Conservation (phyloP, 2,797 vertebrate genomes). For the Ispidina picta region DNA sequence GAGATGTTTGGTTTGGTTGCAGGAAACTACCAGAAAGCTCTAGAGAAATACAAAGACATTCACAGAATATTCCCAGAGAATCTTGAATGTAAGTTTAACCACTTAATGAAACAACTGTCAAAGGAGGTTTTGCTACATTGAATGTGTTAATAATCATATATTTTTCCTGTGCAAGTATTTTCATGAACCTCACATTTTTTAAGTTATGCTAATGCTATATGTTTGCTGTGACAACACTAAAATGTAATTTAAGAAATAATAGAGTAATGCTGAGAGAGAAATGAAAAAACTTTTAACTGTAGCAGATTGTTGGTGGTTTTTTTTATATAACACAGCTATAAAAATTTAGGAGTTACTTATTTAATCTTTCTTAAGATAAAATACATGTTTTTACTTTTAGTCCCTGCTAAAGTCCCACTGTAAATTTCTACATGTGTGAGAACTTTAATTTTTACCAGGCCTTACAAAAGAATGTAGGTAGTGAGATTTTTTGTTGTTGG, state of each 20-base stretch:
- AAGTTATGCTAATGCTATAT: not conserved
- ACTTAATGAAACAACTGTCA: not conserved
- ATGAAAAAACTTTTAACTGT: not conserved
- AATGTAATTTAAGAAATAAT: not conserved
- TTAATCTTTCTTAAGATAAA: not conserved
- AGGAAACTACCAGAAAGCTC: conserved; percentile 97
- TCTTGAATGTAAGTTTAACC: conserved; percentile 88
- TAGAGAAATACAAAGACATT: conserved; percentile 94
- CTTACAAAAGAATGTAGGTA: not conserved
- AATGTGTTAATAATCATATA: not conserved
- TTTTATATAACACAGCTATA: not conserved
- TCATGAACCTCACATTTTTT: not conserved
- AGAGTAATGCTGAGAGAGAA: not conserved
- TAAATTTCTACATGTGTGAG: not conserved
- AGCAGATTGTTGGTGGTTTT: not conserved
- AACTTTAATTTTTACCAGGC: not conserved
- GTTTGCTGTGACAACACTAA: not conserved
- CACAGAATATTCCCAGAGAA: conserved; percentile 95
- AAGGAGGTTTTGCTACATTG: not conserved
- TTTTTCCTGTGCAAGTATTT: not conserved
- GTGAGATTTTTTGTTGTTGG: not conserved
- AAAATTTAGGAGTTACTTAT: not conserved
- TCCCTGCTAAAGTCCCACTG: not conserved
- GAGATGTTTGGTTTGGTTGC: conserved; percentile 49
- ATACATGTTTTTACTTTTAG: not conserved